Evolutionary conservation across 2,888 invertebrate species (phyloP), one percentile per base, ranked within the genome.

Genomic region (Athripsodes cinereus): DNA sequence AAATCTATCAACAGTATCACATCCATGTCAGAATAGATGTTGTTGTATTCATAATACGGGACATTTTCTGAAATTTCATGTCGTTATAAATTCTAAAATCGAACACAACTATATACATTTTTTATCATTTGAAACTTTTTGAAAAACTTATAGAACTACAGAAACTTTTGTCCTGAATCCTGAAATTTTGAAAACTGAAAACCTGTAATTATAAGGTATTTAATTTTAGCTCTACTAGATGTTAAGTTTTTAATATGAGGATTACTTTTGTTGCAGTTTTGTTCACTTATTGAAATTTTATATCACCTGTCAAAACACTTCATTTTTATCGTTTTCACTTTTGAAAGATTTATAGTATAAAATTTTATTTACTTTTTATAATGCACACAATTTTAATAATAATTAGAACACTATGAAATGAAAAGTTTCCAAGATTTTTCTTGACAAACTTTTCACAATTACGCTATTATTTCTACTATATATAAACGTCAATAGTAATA

Each of bases 1-100:
- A 19, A 50, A 55, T 55, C 51, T 44, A 50, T 55, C 55, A 50
- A 55, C 55, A 51, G 11, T 34, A 20, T 18, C 21, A 13, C 49
- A 18, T 31, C 35, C n/a, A n/a, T n/a, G n/a, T n/a, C n/a, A n/a
- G n/a, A n/a, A n/a, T n/a, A n/a, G n/a, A n/a, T n/a, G n/a, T n/a
- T n/a, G n/a, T n/a, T n/a, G n/a, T n/a, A n/a, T n/a, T n/a, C n/a
- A n/a, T n/a, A n/a, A n/a, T n/a, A n/a, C n/a, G n/a, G n/a, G n/a
- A n/a, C n/a, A n/a, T n/a, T n/a, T n/a, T n/a, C n/a, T n/a, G n/a
- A n/a, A n/a, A n/a, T n/a, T n/a, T n/a, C n/a, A n/a, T n/a, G n/a
- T n/a, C n/a, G n/a, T n/a, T n/a, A n/a, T n/a, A n/a, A n/a, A n/a
- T n/a, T n/a, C n/a, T n/a, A n/a, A n/a, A n/a, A n/a, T n/a, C n/a